Evolutionary conservation across 1,140 invertebrate genomes (phyloP).

Genomic region (Aphelinus atriplicis): DNA sequence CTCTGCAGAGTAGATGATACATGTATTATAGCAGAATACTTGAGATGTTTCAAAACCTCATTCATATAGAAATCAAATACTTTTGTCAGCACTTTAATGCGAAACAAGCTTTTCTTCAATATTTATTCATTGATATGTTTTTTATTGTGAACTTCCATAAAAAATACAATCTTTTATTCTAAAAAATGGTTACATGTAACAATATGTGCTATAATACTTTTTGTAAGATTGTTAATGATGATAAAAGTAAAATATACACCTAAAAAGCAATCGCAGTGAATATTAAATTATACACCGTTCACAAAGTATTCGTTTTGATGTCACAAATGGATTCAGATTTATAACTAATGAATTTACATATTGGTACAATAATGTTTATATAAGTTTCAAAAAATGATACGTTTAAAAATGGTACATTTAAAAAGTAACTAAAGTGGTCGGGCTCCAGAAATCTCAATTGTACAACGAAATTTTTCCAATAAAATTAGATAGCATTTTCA

Average conservation of each 20-base stretch:
- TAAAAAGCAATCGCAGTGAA: constrained; percentile 11
- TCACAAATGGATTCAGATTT: no score
- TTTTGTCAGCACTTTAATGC: constrained; percentile 30
- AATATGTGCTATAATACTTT: constrained; percentile 40
- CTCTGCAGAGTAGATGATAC: no score
- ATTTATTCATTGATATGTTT: constrained; percentile 6
- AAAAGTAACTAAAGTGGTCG: no score
- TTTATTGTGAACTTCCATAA: constrained; percentile 31
- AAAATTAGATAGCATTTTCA: no score
- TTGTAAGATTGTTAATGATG: constrained; percentile 35
- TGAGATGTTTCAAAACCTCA: no score
- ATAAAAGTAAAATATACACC: constrained; percentile 36
- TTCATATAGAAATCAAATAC: constrained; percentile 16
- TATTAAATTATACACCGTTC: constrained; percentile 12
- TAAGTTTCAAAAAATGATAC: no score
- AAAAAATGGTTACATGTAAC: constrained; percentile 28
- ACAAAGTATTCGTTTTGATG: constrained; percentile 28
- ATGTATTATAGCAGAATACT: no score
- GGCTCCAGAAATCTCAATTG: no score
- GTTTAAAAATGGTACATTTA: no score
- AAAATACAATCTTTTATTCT: constrained; percentile 27
- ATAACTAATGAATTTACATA: no score
- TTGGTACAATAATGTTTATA: no score
- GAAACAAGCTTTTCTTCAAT: background rate
- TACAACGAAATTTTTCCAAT: no score